Conservation (phyloP, 2,888 invertebrate genomes). For the Sisyra terminalis region DNA sequence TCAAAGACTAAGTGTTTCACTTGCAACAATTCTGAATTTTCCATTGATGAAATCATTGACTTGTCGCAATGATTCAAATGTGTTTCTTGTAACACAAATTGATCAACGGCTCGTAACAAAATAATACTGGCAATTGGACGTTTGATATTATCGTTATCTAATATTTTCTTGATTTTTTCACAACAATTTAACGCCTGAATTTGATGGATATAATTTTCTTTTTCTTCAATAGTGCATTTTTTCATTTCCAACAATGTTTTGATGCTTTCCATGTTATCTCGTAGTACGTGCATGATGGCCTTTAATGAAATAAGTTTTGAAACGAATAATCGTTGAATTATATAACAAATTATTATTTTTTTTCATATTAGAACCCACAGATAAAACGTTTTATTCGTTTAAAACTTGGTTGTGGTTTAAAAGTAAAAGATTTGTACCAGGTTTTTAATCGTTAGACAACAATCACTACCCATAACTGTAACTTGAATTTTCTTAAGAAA, state of each 20-base stretch:
- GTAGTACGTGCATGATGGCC: not conserved
- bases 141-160: not conserved
- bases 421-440: too few relatives aligned
- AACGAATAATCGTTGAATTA: too few relatives aligned
- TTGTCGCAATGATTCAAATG: slow-evolving; percentile 4
- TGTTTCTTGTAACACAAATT: slow-evolving; percentile 6
- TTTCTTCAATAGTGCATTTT: slow-evolving; percentile 7
- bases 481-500: too few relatives aligned
- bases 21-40: slow-evolving; percentile 1
- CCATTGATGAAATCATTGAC: not conserved
- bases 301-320: not conserved
- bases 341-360: too few relatives aligned
- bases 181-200: slow-evolving; percentile 7
- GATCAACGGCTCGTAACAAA: slow-evolving; percentile 8
- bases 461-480: too few relatives aligned
- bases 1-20: slow-evolving; percentile 2
- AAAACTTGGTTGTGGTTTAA: too few relatives aligned
- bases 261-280: slow-evolving; percentile 1
- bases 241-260: slow-evolving; percentile 5
- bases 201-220: slow-evolving; percentile 1
- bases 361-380: too few relatives aligned
- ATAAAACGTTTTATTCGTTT: too few relatives aligned
- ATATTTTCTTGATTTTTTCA: slow-evolving; percentile 4
- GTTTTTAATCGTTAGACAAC: too few relatives aligned
- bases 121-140: slow-evolving; percentile 3